phyloP scores from a whole-genome alignment of 2,888 invertebrate genomes.

The Luffia ferchaultella region DNA sequence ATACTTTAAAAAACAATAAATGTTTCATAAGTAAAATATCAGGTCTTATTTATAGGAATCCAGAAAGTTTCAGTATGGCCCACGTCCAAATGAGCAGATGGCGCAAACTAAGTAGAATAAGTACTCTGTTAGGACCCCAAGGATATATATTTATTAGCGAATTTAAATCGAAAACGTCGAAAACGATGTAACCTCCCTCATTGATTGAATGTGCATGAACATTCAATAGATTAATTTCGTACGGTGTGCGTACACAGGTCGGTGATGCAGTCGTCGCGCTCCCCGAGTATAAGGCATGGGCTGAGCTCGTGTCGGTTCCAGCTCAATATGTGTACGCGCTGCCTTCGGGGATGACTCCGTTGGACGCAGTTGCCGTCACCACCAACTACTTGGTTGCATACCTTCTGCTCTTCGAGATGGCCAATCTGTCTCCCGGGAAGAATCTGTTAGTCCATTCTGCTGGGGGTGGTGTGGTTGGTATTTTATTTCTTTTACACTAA shows the following conservation, averaged over 20 bases:
- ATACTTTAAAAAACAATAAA: too few relatives aligned
- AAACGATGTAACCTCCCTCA: too few relatives aligned
- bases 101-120: too few relatives aligned
- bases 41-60: too few relatives aligned
- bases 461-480: conserved; percentile 88
- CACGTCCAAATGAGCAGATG: too few relatives aligned
- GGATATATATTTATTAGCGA: too few relatives aligned
- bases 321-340: conserved; percentile 82
- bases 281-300: conserved; percentile 87
- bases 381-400: conserved; percentile 89
- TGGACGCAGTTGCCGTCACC: conserved; percentile 85
- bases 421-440: conserved; percentile 79
- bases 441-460: conserved; percentile 85
- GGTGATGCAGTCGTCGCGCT: conserved; percentile 85
- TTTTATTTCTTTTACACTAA: too few relatives aligned
- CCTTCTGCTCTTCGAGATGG: conserved; percentile 85
- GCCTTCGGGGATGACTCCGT: conserved; percentile 76
- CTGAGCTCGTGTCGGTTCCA: conserved; percentile 82
- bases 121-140: too few relatives aligned
- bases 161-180: too few relatives aligned
- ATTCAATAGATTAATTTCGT: not conserved
- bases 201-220: not conserved
- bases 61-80: too few relatives aligned
- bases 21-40: too few relatives aligned
- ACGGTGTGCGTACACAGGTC: conserved; percentile 39